These are phyloP conservation scores for Drosophila ambigua DNA, from an alignment of 1,140 invertebrate genomes.

Conservation along the genomic window DNA sequence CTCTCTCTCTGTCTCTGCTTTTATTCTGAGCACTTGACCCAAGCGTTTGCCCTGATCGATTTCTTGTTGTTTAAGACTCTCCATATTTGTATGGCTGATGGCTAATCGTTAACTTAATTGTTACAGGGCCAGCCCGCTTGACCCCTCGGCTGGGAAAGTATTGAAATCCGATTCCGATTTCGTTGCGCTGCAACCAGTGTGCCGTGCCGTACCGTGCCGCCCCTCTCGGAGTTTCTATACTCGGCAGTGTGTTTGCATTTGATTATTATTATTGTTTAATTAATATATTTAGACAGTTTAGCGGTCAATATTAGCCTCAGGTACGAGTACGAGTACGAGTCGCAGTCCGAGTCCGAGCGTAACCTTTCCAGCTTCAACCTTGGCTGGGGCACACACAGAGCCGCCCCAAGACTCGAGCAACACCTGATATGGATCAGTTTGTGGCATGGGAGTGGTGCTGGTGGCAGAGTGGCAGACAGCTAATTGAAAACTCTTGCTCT, in stretches of 20 bases:
- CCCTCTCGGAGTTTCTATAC: slow-evolving; percentile 16
- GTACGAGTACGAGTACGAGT: slow-evolving; percentile 14
- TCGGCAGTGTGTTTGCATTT: slow-evolving; percentile 5
- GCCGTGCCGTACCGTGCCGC: background rate
- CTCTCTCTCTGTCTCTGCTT: too few species aligned
- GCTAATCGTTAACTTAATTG: slow-evolving; percentile 35
- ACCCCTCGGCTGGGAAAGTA: slow-evolving; percentile 32
- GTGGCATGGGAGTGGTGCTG: too few species aligned
- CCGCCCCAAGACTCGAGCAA: slow-evolving; percentile 6
- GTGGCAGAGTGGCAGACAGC: slow-evolving; percentile 33
- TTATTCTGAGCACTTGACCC: too few species aligned
- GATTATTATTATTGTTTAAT: slow-evolving; percentile 69
- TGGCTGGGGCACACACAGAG: slow-evolving; percentile 14
- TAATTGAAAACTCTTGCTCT: slow-evolving; percentile 69
- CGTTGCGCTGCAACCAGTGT: slow-evolving; percentile 38
- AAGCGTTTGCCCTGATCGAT: too few species aligned
- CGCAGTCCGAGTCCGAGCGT: slow-evolving; percentile 15
- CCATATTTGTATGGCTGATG: background rate
- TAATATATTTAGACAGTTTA: slow-evolving; percentile 77
- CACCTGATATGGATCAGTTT: slow-evolving; percentile 70
- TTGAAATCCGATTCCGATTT: slow-evolving; percentile 21
- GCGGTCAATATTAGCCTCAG: slow-evolving; percentile 60
- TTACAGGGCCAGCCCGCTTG: slow-evolving; percentile 32
- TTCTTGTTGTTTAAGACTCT: background rate
- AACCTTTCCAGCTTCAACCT: slow-evolving; percentile 68